phyloP scores from a whole-genome alignment of 2,888 invertebrate species.

The Sesamia inferens region DNA sequence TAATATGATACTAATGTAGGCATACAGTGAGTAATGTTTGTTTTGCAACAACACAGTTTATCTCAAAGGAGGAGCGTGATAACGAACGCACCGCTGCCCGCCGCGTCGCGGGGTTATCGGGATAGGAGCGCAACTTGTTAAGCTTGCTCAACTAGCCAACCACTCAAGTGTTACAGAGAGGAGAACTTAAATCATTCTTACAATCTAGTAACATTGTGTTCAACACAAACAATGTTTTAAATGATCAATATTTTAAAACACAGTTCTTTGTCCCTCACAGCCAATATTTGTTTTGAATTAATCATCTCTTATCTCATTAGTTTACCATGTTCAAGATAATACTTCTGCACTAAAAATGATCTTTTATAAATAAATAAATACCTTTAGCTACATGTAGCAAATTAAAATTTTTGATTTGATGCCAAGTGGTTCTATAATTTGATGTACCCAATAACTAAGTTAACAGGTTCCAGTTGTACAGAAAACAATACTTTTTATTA shows the following conservation, averaged over 20 bases:
- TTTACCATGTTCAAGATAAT: constrained; percentile 26
- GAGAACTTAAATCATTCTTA: neutral
- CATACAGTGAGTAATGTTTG: constrained; percentile 18
- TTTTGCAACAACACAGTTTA: constrained; percentile 10
- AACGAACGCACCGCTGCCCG: neutral
- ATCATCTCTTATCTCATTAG: constrained; percentile 18
- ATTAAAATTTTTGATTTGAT: neutral
- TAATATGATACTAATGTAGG: neutral
- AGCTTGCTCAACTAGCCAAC: neutral
- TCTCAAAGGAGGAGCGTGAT: constrained; percentile 19
- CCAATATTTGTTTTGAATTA: constrained; percentile 18
- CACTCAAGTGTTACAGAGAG: neutral
- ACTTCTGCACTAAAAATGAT: constrained; percentile 1
- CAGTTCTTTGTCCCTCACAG: constrained; percentile 4
- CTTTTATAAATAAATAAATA: constrained; percentile 13
- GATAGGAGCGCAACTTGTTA: neutral
- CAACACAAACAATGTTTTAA: neutral
- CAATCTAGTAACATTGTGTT: neutral
- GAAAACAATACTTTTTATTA: neutral
- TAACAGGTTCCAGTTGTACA: neutral
- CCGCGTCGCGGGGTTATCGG: constrained; percentile 33
- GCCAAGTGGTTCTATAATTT: neutral
- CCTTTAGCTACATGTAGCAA: neutral
- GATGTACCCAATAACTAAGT: neutral
- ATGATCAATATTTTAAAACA: neutral